Base-by-base conservation (phyloP, 2,113 vertebrate genomes). In the Apaloderma vittatum region DNA sequence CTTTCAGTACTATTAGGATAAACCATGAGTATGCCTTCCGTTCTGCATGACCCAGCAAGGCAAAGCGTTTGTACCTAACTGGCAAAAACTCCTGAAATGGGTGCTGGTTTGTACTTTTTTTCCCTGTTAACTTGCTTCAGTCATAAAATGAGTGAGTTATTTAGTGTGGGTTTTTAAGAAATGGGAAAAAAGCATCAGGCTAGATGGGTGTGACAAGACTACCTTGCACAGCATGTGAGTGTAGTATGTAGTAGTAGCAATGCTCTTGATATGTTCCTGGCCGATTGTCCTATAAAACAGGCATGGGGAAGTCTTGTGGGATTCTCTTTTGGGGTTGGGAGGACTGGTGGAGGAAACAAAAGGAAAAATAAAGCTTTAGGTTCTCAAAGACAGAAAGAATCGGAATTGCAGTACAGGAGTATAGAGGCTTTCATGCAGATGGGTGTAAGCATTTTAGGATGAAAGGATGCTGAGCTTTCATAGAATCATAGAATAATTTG, bases 311-410 rank as follows among this genome's bases (percentile, higher is more conserved):
- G 12, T 26, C 22, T 32, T 43, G 52, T 46, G 65, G 30, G n/a
- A 61, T 58, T 87, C 79, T 8, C 59, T 46, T 77, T 40, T 18
- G 22, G 27, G 16, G 2, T 1, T 76, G 48, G 46, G 26, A 61
- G 37, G 71, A 29, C 1, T 2, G 6, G 8, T 15, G 8, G 8
- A 10, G 11, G 9, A 6, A 7, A 3, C 7, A 26, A 15, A 20
- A 21, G 49, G n/a, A 24, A 4, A 22, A 58, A 29, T 5, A 51
- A 72, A 74, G 7, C 15, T 86, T 54, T 12, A 29, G n/a, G 29
- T 59, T 71, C 27, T 34, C 17, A 54, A 45, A 59, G 46, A 11
- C 27, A 84, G 30, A 45, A 75, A 68, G 32, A 45, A 40, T 40
- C 49, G 32, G 6, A 29, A 5, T 27, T 83, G 40, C 13, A 48